phyloP scores from a whole-genome alignment of 2,113 vertebrate species.

The Silurus glanis region DNA sequence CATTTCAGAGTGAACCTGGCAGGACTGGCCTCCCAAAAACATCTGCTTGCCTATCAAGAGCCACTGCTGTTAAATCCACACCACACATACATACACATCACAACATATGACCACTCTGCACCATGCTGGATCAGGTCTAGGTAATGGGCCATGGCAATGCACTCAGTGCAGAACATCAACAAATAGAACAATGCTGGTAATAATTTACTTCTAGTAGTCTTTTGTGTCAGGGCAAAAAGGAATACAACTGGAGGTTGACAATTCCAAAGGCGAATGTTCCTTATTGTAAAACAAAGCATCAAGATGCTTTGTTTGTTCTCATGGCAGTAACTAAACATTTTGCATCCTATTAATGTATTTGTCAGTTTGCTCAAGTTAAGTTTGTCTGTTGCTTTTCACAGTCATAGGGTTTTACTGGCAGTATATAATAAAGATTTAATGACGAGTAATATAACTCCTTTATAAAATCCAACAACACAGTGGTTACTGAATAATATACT shows the following conservation, averaged over 20 bases:
- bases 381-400: not conserved
- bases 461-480: not conserved
- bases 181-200: conserved; percentile 71
- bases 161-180: conserved; percentile 67
- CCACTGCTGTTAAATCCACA: conserved; percentile 45
- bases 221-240: not conserved
- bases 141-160: conserved; percentile 73
- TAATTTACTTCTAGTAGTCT: conserved; percentile 66
- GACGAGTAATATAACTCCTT: not conserved
- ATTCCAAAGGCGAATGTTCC: conserved; percentile 9
- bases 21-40: conserved; percentile 64
- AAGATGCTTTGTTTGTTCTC: conserved; percentile 1
- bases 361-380: not conserved
- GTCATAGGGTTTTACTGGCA: not conserved
- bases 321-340: not conserved
- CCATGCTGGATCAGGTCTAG: conserved; percentile 58
- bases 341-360: not conserved
- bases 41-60: conserved; percentile 60
- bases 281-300: conserved; percentile 12
- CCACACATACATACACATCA: conserved; percentile 51
- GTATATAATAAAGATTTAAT: not conserved
- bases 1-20: conserved; percentile 75
- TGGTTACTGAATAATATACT: not conserved
- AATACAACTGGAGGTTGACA: conserved; percentile 46
- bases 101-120: conserved; percentile 68